Base-by-base conservation (phyloP, 2,888 invertebrate species). In the Scelioninae gen. 2 region DNA sequence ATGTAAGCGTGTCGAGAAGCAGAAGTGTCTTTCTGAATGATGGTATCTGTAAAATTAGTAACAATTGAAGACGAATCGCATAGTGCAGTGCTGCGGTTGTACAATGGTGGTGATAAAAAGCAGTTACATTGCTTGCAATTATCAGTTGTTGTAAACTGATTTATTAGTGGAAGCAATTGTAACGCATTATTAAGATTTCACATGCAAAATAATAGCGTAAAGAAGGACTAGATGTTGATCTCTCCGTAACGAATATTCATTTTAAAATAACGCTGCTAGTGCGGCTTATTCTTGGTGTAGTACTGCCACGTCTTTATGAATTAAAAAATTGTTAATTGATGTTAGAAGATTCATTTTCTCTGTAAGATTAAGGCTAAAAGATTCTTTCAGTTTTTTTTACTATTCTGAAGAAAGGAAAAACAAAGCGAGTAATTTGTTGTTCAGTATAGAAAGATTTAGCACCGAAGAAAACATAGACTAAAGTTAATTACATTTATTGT, bases 241-340 rank as follows among this genome's bases (percentile, higher is more conserved):
- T 52, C 52, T 58, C 52, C 37, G 33, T 25, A 50, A 39, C 45
- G 25, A 58, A 50, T 31, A 52, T 57, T 67, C 55, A 57, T 18
- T 55, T 55, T 22, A 35, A 53, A 64, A 9, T 9, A 57, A 10
- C n/a, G 37, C 68, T 68, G 53, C 52, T 64, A 71, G 46, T 50
- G 58, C 71, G 58, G 71, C 53, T 60, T 67, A 67, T 45, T 67
- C 55, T 72, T 61, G 61, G 61, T 72, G 61, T 67, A 72, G 65
- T 67, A 67, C 72, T 72, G 67, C 64, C 71, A 71, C 71, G 37
- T 43, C 41, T 46, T 39, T 35, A 43, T 70, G 25, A 50, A 58
- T 67, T 41, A 10, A 50, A 48, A 19, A 37, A 37, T 18, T 18
- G 19, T 58, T 58, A 10, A 3, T 68, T 60, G 37, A 2, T 41